Percentiles rank a stretch among this genome's conserved stretches.
Evolutionary conservation across 1,140 invertebrate species (phyloP).

Genomic region (Drosophila kanapiae): DNA sequence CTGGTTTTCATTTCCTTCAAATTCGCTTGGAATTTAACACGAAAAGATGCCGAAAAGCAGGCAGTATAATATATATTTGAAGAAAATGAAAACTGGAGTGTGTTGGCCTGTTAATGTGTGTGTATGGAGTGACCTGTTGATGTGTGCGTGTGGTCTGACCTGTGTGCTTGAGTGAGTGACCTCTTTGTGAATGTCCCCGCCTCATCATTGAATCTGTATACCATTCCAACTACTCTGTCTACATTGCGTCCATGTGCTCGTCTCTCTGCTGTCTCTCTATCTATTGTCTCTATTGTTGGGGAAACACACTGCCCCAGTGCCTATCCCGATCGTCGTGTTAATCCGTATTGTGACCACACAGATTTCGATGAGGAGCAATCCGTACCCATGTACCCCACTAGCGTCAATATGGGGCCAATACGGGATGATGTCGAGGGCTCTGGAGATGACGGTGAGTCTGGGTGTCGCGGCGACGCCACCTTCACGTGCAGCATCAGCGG

Average conservation of each 20-base stretch:
- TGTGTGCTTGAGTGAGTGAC: neutral
- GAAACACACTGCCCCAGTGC: neutral
- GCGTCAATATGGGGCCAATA: neutral
- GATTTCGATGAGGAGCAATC: neutral
- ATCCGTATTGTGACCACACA: constrained; percentile 30
- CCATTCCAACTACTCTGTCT: constrained; percentile 5
- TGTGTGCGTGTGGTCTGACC: neutral
- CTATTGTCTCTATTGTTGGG: neutral
- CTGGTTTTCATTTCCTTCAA: neutral
- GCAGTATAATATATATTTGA: neutral
- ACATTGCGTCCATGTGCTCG: constrained; percentile 27
- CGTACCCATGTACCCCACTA: neutral
- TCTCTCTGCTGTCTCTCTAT: constrained; percentile 5
- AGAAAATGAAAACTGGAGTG: neutral
- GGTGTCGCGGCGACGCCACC: constrained; percentile 87
- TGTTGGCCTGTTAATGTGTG: neutral
- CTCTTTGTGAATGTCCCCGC: neutral
- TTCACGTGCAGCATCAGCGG: constrained; percentile 85
- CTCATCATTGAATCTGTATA: constrained; percentile 11
- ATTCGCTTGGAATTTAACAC: neutral
- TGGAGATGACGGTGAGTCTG: constrained; percentile 19
- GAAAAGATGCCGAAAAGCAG: too few species aligned
- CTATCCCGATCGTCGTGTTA: constrained; percentile 1
- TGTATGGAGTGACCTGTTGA: neutral
- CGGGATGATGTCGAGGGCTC: constrained; percentile 62